phyloP scores from a whole-genome alignment of 2,888 invertebrate genomes.

The Erynnis tages region DNA sequence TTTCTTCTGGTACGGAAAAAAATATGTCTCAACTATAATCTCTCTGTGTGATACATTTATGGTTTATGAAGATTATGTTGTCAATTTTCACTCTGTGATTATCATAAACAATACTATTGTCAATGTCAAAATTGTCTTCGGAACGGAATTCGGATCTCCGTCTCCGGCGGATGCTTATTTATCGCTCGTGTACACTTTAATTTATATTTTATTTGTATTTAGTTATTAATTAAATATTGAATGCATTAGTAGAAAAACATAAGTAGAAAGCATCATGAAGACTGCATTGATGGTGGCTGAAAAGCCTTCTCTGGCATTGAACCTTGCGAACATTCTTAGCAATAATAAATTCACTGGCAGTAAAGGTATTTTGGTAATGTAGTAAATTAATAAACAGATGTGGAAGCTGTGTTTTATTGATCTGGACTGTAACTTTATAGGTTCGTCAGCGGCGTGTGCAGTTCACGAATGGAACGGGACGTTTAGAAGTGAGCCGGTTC shows the following conservation, averaged over 20 bases:
- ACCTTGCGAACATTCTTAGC: constrained; percentile 95
- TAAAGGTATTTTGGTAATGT: constrained; percentile 91
- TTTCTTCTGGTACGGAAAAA: no score
- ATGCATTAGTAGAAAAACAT: not conserved
- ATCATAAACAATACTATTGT: no score
- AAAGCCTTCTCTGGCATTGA: constrained; percentile 98
- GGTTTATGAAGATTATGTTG: no score
- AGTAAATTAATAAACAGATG: not conserved
- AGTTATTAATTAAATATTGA: not conserved
- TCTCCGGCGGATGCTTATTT: no score
- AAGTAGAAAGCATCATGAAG: constrained; percentile 82
- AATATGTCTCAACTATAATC: no score
- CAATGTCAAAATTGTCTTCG: no score
- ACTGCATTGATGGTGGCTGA: constrained; percentile 98
- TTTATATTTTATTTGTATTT: no score
- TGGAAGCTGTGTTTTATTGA: not conserved
- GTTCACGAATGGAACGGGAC: constrained; percentile 96
- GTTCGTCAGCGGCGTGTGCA: constrained; percentile 93
- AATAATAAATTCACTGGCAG: constrained; percentile 88
- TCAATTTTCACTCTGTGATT: no score
- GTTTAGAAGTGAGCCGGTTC: constrained; percentile 87
- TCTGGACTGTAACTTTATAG: constrained; percentile 60
- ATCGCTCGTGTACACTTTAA: no score
- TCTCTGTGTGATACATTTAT: no score
- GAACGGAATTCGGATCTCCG: no score